Evolutionary conservation across 2,888 invertebrate genomes (phyloP).

Genomic region (Acleris emargana): DNA sequence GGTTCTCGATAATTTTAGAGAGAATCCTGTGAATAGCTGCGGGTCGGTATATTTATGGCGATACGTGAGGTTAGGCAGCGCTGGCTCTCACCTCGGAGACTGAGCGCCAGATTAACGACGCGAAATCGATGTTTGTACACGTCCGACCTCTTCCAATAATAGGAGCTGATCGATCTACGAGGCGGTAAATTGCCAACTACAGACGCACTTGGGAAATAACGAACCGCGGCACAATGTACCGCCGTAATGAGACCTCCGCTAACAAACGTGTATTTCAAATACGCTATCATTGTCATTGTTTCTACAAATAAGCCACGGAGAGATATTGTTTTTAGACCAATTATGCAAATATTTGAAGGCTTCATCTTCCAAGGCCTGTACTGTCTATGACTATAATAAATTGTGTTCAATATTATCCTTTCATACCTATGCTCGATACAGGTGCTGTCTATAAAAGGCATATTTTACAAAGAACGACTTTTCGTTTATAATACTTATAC

Average conservation of each 20-base stretch:
- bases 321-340: conserved; percentile 27
- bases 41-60: conserved; percentile 66
- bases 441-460: conserved; percentile 6
- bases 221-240: conserved; percentile 50
- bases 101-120: conserved; percentile 74
- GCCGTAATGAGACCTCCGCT: conserved; percentile 36
- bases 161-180: conserved; percentile 76
- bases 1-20: conserved; percentile 49
- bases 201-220: conserved; percentile 75
- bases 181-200: conserved; percentile 75
- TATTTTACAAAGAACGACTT: conserved; percentile 14
- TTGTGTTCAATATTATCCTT: conserved; percentile 1
- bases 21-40: conserved; percentile 67
- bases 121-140: conserved; percentile 83
- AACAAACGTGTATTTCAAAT: conserved; percentile 52
- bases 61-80: conserved; percentile 76
- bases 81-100: conserved; percentile 70
- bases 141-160: conserved; percentile 82
- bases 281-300: conserved; percentile 68
- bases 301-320: conserved; percentile 52
- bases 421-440: background rate
- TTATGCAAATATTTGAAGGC: conserved; percentile 6
- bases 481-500: background rate
- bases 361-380: conserved; percentile 1
- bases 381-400: conserved; percentile 1